Conservation (phyloP, 2,113 vertebrate species). For the Eulacestoma nigropectus region DNA sequence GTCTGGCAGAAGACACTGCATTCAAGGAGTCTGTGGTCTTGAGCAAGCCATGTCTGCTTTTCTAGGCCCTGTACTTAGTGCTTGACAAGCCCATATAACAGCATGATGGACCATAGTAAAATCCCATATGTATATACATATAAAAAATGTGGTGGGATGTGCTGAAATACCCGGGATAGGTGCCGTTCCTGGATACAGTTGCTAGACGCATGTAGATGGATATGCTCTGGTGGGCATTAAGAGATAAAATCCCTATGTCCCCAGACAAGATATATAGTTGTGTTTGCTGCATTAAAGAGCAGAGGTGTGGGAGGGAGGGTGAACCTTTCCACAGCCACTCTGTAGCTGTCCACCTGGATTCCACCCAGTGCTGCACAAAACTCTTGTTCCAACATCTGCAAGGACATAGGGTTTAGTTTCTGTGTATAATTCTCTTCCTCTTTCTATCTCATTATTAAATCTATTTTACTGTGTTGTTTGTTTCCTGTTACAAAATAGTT, state of each 20-base stretch:
- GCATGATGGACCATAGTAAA: not conserved
- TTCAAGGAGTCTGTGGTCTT: not conserved
- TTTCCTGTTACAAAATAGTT: not conserved
- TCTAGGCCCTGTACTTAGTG: not conserved
- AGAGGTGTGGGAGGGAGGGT: accelerated
- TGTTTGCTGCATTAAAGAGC: not conserved
- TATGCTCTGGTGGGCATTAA: not conserved
- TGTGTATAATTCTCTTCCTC: not conserved
- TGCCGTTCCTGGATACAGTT: not conserved
- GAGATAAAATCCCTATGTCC: not conserved
- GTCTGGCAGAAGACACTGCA: not conserved
- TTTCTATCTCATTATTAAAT: not conserved
- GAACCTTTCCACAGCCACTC: accelerated
- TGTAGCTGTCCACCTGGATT: not conserved
- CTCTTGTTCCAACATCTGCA: not conserved
- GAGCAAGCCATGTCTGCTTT: not conserved
- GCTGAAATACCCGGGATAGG: not conserved
- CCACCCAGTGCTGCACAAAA: not conserved
- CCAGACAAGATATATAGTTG: not conserved
- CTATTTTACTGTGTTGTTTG: not conserved
- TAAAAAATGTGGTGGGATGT: not conserved
- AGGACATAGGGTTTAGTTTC: not conserved
- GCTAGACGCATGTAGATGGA: not conserved
- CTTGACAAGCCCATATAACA: not conserved
- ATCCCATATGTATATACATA: not conserved